phyloP scores from a whole-genome alignment of 2,888 invertebrate species.

The Sarcophaga caerulescens region DNA sequence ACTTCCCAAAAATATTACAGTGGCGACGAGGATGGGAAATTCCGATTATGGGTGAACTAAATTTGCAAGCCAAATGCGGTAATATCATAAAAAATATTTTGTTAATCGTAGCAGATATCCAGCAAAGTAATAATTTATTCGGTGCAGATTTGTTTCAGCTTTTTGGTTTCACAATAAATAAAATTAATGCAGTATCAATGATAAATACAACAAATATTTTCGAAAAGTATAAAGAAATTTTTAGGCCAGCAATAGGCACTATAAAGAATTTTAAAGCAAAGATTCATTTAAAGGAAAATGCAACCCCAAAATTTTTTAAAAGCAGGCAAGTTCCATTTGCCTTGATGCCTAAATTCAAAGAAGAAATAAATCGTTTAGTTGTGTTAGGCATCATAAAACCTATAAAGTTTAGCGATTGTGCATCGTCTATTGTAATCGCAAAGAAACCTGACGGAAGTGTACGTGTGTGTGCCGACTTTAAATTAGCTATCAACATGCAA shows the following conservation, averaged over 20 bases:
- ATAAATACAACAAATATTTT: neutral
- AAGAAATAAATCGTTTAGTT: conserved; percentile 64
- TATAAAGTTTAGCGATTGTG: conserved; percentile 68
- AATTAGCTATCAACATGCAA: no score
- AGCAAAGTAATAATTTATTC: conserved; percentile 58
- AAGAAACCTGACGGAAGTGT: conserved; percentile 69
- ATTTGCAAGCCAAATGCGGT: conserved; percentile 28
- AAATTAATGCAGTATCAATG: neutral
- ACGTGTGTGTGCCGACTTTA: conserved; percentile 65
- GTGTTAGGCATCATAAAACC: conserved; percentile 36
- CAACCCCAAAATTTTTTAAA: conserved; percentile 51
- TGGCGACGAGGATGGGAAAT: no score
- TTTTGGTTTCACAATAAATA: conserved; percentile 33
- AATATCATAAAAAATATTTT: neutral
- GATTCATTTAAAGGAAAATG: conserved; percentile 61
- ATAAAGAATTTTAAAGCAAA: conserved; percentile 58
- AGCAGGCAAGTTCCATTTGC: conserved; percentile 68
- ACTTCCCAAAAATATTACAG: no score
- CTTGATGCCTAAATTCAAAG: conserved; percentile 52
- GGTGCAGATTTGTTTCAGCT: conserved; percentile 54
- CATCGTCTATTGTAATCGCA: neutral
- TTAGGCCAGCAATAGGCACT: conserved; percentile 45
- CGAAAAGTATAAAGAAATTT: conserved; percentile 19
- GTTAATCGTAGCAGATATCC: conserved; percentile 20
- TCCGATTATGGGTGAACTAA: conserved; percentile 30